These are phyloP conservation scores for Rhinoptilus africanus DNA, from an alignment of 2,113 vertebrate genomes.

Conservation along the genomic window DNA sequence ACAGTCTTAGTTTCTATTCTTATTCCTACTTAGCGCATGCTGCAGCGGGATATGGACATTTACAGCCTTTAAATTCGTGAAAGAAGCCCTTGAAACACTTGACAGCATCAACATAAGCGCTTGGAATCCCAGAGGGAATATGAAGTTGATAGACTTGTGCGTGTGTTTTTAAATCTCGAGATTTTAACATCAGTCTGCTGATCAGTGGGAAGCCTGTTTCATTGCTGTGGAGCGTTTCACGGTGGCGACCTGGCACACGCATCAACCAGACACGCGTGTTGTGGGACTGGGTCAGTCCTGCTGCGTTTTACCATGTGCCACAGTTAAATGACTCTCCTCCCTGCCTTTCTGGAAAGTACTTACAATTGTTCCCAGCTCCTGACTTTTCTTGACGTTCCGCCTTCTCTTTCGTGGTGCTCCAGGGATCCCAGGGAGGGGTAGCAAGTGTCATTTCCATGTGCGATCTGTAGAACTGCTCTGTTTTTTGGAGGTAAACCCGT, in stretches of 20 bases:
- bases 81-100: not conserved
- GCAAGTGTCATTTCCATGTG: conserved; percentile 31
- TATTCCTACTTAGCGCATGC: not conserved
- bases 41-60: not conserved
- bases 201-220: not conserved
- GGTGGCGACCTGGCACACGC: fast-evolving
- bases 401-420: not conserved
- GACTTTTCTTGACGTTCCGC: not conserved
- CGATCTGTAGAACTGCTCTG: conserved; percentile 1
- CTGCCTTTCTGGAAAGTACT: not conserved
- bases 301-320: not conserved
- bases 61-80: not conserved
- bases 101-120: not conserved
- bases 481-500: conserved; percentile 51
- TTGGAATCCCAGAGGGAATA: not conserved
- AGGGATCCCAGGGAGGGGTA: not conserved
- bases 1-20: not conserved
- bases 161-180: not conserved
- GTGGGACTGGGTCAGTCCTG: not conserved
- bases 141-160: not conserved
- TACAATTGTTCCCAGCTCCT: not conserved
- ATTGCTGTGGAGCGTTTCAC: not conserved
- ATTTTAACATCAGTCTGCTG: not conserved
- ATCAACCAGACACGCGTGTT: not conserved
- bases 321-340: not conserved